Percentiles rank a stretch among this genome's conserved stretches.
phyloP scores from a whole-genome alignment of 1,140 invertebrate genomes.

The Dendrolimus kikuchii region DNA sequence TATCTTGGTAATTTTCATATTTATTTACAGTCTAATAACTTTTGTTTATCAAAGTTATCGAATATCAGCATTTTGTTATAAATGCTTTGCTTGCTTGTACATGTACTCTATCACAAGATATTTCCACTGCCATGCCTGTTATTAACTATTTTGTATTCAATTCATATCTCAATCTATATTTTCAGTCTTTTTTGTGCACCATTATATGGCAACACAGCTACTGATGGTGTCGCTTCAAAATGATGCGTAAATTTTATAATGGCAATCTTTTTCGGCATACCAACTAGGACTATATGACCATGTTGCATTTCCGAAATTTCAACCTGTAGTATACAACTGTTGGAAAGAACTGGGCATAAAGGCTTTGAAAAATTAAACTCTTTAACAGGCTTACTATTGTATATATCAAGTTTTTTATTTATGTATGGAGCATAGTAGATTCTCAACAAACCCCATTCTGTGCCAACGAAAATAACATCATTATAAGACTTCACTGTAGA shows the following conservation, averaged over 20 bases:
- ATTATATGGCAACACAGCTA: neutral
- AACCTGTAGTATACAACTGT: conserved; percentile 41
- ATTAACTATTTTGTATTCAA: too few species aligned
- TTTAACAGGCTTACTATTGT: conserved; percentile 36
- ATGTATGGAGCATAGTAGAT: conserved; percentile 47
- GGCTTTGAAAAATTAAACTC: conserved; percentile 50
- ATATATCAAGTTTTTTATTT: conserved; percentile 38
- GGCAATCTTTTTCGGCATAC: conserved; percentile 49
- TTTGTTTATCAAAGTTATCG: too few species aligned
- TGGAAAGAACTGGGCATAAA: conserved; percentile 36
- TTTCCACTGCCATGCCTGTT: too few species aligned
- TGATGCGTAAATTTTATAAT: conserved; percentile 36
- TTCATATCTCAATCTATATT: too few species aligned
- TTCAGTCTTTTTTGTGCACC: conserved; percentile 10
- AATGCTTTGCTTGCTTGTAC: too few species aligned
- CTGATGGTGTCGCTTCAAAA: neutral
- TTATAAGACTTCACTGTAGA: conserved; percentile 33
- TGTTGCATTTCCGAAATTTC: conserved; percentile 37
- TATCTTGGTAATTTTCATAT: too few species aligned
- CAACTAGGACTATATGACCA: conserved; percentile 41
- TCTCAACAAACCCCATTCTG: conserved; percentile 41
- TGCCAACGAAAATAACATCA: conserved; percentile 44
- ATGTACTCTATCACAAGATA: too few species aligned
- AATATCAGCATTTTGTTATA: too few species aligned
- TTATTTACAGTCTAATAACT: too few species aligned